Evolutionary conservation across 2,113 vertebrate species (phyloP), one percentile per base, ranked within the genome.

Genomic region (Tiliqua scincoides): DNA sequence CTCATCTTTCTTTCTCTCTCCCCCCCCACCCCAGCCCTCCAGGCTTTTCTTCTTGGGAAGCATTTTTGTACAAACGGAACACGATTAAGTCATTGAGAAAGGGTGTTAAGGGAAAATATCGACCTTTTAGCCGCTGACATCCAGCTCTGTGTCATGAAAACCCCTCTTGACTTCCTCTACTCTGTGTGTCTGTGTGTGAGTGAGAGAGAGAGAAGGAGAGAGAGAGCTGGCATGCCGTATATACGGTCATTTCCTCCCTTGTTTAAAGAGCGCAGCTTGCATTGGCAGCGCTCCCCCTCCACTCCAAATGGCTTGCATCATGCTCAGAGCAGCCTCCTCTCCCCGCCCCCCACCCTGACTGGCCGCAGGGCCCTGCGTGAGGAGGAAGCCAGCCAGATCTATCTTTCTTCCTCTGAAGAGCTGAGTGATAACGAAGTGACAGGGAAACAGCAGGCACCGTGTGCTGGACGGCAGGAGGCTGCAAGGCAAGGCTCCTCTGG

Each of bases 221-320:
- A 6, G 54, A 35, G 76, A 25, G 95, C 97, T 99, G 98, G 98
- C 98, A 99, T 98, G 98, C 98, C 98, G 97, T 98, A 97, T 98
- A 98, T 98, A 99, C 96, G 98, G 97, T 98, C 98, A 98, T 98
- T 99, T 99, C 99, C 98, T 99, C 97, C 98, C 98, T 98, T 98
- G 98, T 99, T 99, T 99, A 99, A 99, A 99, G 98, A 98, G 98
- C 98, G 97, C 98, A 99, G 98, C 97, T 98, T 99, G 98, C 99
- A 97, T 98, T 99, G 99, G 99, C 98, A 98, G 97, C 93, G 97
- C 97, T 96, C 96, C 95, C 94, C 73, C 97, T 98, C 97, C 94
- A 94, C 97, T 99, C 98, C 98, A 99, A 99, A 99, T 98, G 98
- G 98, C 99, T 98, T 98, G 98, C 98, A 98, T 99, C 98, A 99